Base-by-base conservation (phyloP, 2,888 invertebrate species). In the Cheiracanthium punctorium region DNA sequence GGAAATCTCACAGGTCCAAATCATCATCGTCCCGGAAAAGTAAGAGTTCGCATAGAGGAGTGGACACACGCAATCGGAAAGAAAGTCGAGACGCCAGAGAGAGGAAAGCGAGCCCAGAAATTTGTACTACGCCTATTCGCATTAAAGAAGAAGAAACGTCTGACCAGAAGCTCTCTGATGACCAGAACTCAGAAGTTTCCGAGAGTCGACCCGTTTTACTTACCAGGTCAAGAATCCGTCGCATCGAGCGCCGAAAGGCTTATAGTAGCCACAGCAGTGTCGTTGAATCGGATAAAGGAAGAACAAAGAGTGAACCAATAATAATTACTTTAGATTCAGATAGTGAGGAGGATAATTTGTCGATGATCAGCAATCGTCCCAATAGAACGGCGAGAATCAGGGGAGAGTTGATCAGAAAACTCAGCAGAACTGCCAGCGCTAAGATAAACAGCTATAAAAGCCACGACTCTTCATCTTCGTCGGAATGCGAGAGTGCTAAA, bases 271-370 rank as follows among this genome's bases (percentile, higher is more conserved):
- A 48, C 1, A 79, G 84, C 43, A 79, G 77, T 41, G 37, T 67
- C 28, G 5, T 73, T 17, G 79, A 79, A 12, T 85, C 84, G 12
- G 84, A 85, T 43, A 29, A 17, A 12, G 41, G 77, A 43, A 80
- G 79, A 43, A 69, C 84, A n/a, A 69, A 74, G 67, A 85, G 84
- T 74, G 84, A 85, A 30, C 84, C 84, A 0, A 79, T 85, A 43
- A 74, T 85, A 17, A 85, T 85, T 48, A 79, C 79, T 30, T 8
- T 85, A 29, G 84, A 85, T 70, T 85, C 84, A 10, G 84, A 85
- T 30, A 85, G 79, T 32, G n/a, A 82, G 33, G 58, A 71, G 64
- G 79, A 69, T 58, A 10, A 24, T 29, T 52, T 58, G 1, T 70
- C 84, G 7, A 14, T 41, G 5, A 20, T 76, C 1, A 74, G 41